Conservation (phyloP, 2,888 invertebrate species). For the Ophion ellenae region DNA sequence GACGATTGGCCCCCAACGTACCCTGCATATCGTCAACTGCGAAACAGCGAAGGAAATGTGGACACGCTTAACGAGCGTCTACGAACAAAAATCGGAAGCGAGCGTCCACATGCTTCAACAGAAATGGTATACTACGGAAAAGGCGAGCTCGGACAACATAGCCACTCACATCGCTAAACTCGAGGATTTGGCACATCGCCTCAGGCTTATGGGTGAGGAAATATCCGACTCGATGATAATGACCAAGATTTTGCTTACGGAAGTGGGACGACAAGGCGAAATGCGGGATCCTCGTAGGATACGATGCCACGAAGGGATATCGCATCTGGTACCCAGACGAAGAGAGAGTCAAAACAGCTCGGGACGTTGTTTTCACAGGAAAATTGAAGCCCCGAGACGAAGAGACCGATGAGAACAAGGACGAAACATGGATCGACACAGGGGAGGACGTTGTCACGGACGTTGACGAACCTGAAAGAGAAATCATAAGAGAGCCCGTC, state of each 20-base stretch:
- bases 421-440: constrained; percentile 3
- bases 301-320: constrained; percentile 47
- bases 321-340: constrained; percentile 42
- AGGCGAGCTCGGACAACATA: constrained; percentile 63
- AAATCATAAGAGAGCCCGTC: too few species aligned
- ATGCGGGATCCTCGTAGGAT: constrained; percentile 41
- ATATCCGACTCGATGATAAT: constrained; percentile 51
- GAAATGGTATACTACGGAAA: constrained; percentile 52
- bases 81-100: constrained; percentile 71
- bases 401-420: not conserved
- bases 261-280: constrained; percentile 52
- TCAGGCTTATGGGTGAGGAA: constrained; percentile 44
- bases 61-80: too few species aligned
- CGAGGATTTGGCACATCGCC: constrained; percentile 54
- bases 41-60: constrained; percentile 74
- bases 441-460: too few species aligned
- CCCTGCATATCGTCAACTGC: constrained; percentile 72
- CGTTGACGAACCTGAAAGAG: too few species aligned
- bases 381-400: not conserved
- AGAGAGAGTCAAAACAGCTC: not conserved
- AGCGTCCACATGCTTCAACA: constrained; percentile 65
- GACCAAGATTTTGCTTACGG: constrained; percentile 30
- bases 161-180: constrained; percentile 68
- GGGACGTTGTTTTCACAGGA: constrained; percentile 10
- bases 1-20: constrained; percentile 64